These are phyloP conservation scores for Gortyna flavago DNA, from an alignment of 2,888 invertebrate species.

Conservation along the genomic window DNA sequence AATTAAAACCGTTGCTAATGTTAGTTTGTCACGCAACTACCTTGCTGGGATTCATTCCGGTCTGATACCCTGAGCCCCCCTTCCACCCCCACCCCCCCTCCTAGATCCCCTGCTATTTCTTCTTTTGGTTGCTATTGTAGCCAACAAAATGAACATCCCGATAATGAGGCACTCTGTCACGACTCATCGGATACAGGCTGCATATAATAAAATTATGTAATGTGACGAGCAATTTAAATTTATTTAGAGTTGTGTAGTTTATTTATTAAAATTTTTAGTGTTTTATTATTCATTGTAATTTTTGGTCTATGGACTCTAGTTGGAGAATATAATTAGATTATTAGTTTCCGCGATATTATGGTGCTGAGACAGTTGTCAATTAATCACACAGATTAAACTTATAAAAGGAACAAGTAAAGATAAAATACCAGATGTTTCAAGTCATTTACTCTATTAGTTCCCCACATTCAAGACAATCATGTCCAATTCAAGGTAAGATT, in stretches of 20 bases:
- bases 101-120: too few species aligned
- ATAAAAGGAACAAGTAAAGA: background rate
- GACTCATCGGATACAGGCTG: background rate
- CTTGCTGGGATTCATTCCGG: too few species aligned
- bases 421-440: background rate
- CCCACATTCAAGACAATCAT: background rate
- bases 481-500: background rate
- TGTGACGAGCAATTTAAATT: background rate
- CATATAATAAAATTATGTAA: background rate
- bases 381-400: background rate
- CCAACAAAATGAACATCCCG: background rate
- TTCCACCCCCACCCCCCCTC: too few species aligned
- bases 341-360: too few species aligned
- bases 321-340: background rate
- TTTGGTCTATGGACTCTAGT: background rate
- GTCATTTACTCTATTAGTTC: background rate
- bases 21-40: too few species aligned
- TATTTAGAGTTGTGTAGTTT: background rate
- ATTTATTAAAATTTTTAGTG: background rate
- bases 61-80: too few species aligned
- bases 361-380: background rate
- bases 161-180: background rate
- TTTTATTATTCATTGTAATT: background rate
- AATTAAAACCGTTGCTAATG: too few species aligned
- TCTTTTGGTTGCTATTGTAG: background rate